Conservation (phyloP, 1,140 invertebrate species). For the Arion vulgaris region DNA sequence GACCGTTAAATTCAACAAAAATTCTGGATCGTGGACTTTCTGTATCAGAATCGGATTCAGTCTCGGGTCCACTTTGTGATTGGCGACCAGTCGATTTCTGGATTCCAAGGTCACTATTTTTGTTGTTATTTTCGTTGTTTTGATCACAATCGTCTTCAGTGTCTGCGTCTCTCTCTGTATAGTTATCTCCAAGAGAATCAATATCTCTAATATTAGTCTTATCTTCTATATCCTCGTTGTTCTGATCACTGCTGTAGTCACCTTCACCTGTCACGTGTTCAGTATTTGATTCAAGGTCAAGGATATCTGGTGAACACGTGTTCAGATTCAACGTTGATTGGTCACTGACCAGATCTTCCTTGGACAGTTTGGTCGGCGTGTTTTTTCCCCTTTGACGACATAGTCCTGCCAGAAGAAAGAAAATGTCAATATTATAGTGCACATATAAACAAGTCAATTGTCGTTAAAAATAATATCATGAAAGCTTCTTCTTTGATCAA, state of each 20-base stretch:
- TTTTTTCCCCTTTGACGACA: constrained; percentile 95
- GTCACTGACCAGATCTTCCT: constrained; percentile 77
- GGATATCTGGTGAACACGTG: constrained; percentile 16
- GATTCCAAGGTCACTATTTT: background rate
- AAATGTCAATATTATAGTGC: no score
- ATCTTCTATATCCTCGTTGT: constrained; percentile 5
- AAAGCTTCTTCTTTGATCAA: no score
- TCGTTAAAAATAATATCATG: no score
- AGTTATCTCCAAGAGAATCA: background rate
- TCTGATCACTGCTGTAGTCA: background rate
- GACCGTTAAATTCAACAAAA: background rate
- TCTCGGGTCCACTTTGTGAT: background rate
- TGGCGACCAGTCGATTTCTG: background rate
- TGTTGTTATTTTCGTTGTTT: background rate
- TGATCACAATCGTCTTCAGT: background rate
- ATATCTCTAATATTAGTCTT: background rate
- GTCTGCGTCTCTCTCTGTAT: background rate
- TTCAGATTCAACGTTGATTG: constrained; percentile 13
- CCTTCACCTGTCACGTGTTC: background rate
- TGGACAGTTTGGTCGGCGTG: constrained; percentile 89
- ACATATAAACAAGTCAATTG: no score
- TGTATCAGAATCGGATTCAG: background rate
- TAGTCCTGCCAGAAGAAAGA: constrained; percentile 78
- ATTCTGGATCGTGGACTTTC: background rate
- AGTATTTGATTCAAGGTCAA: background rate